Base-by-base conservation (phyloP, 1,140 invertebrate genomes). In the Trachelipus rathkii region DNA sequence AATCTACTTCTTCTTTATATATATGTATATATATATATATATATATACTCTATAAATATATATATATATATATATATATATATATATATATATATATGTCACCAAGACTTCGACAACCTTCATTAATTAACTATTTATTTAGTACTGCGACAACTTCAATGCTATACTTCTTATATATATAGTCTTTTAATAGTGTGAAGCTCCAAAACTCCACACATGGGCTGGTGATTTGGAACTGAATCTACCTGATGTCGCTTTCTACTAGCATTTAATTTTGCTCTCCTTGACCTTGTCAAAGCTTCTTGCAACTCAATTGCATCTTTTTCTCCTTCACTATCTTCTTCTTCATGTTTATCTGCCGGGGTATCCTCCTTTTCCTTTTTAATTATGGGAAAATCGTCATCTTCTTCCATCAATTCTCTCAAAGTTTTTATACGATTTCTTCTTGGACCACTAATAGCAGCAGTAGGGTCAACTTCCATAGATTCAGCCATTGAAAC, bases 281-380 rank as follows among this genome's bases (percentile, higher is more conserved):
- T 75, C 19, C 77, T 60, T 11, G 77, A 76, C n/a, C 76, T 69
- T 44, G 82, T 77, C 19, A 81, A 66, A 13, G 79, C 79, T 44
- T 81, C 79, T 44, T 81, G 79, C 7, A 81, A 72, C 70, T 82
- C 79, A 68, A 81, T 53, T 46, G 81, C 81, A 72, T 83, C 80
- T 72, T 82, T 75, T 71, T 79, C 73, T 71, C 66, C 77, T 33
- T 78, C 44, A 45, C 44, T 69, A 66, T 76, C 44, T 60, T 67
- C 44, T 11, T 71, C 77, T 6, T 33, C 2, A 53, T 60, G 60
- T 2, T 78, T 60, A 21, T 71, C 77, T 44, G 44, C 75, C 10
- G 68, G 46, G 24, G 23, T 19, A 44, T 73, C 66, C 21, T 46
- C 53, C 10, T 70, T 80, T 73, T 45, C 50, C 67, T 71, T 50